phyloP scores from a whole-genome alignment of 1,140 invertebrate species.

The Drosophila sulfurigaster region DNA sequence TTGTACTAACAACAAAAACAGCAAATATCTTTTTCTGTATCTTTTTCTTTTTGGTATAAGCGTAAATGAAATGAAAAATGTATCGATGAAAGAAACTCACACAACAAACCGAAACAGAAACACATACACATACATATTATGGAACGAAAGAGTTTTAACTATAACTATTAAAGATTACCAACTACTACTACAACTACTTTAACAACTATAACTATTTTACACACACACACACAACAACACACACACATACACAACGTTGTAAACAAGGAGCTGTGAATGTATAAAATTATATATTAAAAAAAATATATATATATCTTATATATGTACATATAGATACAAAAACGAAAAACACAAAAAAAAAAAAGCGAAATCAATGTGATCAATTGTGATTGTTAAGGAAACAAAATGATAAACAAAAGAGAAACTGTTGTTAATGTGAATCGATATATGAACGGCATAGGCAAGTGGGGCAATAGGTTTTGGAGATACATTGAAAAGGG shows the following conservation, averaged over 20 bases:
- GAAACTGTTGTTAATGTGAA: slow-evolving; percentile 54
- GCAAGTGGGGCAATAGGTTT: slow-evolving; percentile 59
- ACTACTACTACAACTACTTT: slow-evolving; percentile 57
- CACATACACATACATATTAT: slow-evolving; percentile 35
- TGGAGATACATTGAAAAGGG: slow-evolving; percentile 45
- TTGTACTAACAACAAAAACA: slow-evolving; percentile 60
- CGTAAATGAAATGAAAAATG: slow-evolving; percentile 23
- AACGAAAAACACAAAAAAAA: slow-evolving; percentile 32
- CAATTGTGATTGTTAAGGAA: slow-evolving; percentile 80
- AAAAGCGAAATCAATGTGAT: slow-evolving; percentile 80
- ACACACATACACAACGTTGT: slow-evolving; percentile 72
- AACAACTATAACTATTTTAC: slow-evolving; percentile 52
- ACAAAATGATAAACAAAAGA: slow-evolving; percentile 21
- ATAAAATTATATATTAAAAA: slow-evolving; percentile 36
- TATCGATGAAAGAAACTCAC: slow-evolving; percentile 25
- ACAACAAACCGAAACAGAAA: slow-evolving; percentile 6
- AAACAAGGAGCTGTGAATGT: slow-evolving; percentile 83
- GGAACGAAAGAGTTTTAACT: slow-evolving; percentile 43
- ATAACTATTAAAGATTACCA: slow-evolving; percentile 29
- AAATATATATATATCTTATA: slow-evolving; percentile 53
- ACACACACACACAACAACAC: slow-evolving; percentile 51
- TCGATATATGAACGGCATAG: slow-evolving; percentile 44
- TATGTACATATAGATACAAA: slow-evolving; percentile 58
- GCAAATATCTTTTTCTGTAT: slow-evolving; percentile 53
- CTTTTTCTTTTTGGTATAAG: slow-evolving; percentile 38